Percentiles rank a stretch among this genome's conserved stretches.
These are phyloP conservation scores for Torymus auratus DNA, from an alignment of 2,888 invertebrate species.

Conservation along the genomic window DNA sequence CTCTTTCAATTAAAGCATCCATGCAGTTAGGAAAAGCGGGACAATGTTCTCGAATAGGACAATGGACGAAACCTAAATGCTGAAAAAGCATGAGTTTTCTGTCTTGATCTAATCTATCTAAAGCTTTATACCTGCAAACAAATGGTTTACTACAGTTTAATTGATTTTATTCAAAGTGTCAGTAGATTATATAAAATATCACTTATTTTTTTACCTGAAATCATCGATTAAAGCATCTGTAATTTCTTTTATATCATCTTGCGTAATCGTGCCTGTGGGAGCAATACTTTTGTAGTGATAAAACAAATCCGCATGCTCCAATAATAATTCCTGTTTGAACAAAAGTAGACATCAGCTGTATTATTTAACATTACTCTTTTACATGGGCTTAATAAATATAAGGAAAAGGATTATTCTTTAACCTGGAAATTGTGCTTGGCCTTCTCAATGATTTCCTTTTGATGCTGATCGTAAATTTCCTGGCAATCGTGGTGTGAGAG, in stretches of 20 bases:
- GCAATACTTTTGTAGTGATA: conserved; percentile 94
- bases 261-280: conserved; percentile 92
- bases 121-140: conserved; percentile 88
- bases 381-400: background rate
- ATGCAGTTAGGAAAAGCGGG: conserved; percentile 91
- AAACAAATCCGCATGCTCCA: conserved; percentile 96
- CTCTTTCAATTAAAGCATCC: conserved; percentile 86
- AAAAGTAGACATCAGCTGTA: conserved; percentile 14
- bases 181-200: background rate
- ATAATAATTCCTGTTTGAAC: conserved; percentile 84
- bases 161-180: conserved; percentile 2
- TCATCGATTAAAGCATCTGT: conserved; percentile 94
- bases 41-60: conserved; percentile 95
- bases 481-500: conserved; percentile 93
- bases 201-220: conserved; percentile 82
- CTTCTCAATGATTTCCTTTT: conserved; percentile 91
- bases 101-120: conserved; percentile 96
- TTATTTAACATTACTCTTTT: background rate
- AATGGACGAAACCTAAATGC: conserved; percentile 96
- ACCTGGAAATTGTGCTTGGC: conserved; percentile 94
- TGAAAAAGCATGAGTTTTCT: conserved; percentile 95
- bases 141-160: conserved; percentile 7
- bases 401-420: conserved; percentile 40
- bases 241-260: conserved; percentile 95
- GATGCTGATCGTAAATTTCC: conserved; percentile 95